phyloP scores from a whole-genome alignment of 2,888 invertebrate species.

The Deilephila elpenor region DNA sequence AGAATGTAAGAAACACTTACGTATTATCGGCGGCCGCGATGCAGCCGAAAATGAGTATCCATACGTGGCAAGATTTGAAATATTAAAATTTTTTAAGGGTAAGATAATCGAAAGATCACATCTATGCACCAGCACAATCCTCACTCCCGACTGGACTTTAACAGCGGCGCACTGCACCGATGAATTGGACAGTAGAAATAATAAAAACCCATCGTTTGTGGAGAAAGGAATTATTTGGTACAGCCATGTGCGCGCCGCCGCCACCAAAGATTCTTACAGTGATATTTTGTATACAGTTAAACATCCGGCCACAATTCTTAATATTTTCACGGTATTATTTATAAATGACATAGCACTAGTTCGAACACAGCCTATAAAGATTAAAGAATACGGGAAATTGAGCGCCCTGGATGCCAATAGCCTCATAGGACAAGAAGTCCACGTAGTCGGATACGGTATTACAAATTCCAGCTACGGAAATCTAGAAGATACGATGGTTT shows the following conservation, averaged over 20 bases:
- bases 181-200: not conserved
- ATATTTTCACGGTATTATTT: too few species aligned
- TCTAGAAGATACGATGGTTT: too few species aligned
- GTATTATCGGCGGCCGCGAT: slow-evolving; percentile 30
- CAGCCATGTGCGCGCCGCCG: not conserved
- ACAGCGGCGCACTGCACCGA: slow-evolving; percentile 9
- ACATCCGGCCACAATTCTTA: slow-evolving; percentile 24
- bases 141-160: too few species aligned
- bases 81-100: not conserved
- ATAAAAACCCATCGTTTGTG: not conserved
- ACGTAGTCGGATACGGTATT: slow-evolving; percentile 22
- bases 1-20: slow-evolving; percentile 16
- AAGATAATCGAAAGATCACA: not conserved
- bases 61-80: slow-evolving; percentile 31
- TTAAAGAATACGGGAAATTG: slow-evolving; percentile 29
- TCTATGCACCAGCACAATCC: not conserved
- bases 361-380: slow-evolving; percentile 25
- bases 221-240: slow-evolving; percentile 26
- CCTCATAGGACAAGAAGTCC: slow-evolving; percentile 17
- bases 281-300: slow-evolving; percentile 19
- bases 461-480: too few species aligned
- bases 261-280: slow-evolving; percentile 13
- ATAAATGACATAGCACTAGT: slow-evolving; percentile 30
- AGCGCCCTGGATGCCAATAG: slow-evolving; percentile 22
- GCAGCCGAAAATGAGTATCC: slow-evolving; percentile 26